Evolutionary conservation across 2,113 vertebrate species (phyloP), one percentile per base, ranked within the genome.

Genomic region (Genyomyrus donnyi): DNA sequence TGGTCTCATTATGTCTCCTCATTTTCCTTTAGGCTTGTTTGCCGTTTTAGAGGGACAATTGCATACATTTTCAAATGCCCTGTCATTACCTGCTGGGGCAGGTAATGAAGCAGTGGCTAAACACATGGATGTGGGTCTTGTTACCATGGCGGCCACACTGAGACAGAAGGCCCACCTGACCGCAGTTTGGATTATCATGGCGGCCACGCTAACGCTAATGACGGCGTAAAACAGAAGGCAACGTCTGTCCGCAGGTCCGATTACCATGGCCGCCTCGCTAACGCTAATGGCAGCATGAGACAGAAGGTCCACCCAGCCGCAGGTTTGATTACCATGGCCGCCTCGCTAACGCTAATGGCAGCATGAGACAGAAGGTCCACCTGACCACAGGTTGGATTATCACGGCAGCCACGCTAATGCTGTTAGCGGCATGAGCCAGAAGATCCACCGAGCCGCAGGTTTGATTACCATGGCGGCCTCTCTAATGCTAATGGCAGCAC

Each of bases 71-170:
- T 84, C 87, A 89, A 88, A 89, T 62, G 56, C 46, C 89, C 83
- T 53, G 88, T 77, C 88, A 92, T 94, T 84, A 45, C 92, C 77
- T 91, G 90, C 70, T 91, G 84, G 53, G 56, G 89, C 91, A 93
- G 91, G 90, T 91, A 92, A 93, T 93, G 88, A 93, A 89, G 89
- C 87, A 85, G 90, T 92, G 90, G 89, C 90, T 87, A 88, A 90
- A 90, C 88, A 80, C 88, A 90, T 91, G 89, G 91, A 90, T 91
- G 91, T 91, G 93, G 89, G 91, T 24, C 87, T 50, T 46, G 92
- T 91, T 92, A 91, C 88, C 89, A 88, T 92, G 91, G 91, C 92
- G 92, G 91, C 90, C 93, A 31, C 62, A 27, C 62, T 66, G 56
- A 62, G 56, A 62, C 21, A 9, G 56, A 62, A 62, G 56, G 24